Conservation (phyloP, 2,113 vertebrate genomes). For the Phycodurus eques region DNA sequence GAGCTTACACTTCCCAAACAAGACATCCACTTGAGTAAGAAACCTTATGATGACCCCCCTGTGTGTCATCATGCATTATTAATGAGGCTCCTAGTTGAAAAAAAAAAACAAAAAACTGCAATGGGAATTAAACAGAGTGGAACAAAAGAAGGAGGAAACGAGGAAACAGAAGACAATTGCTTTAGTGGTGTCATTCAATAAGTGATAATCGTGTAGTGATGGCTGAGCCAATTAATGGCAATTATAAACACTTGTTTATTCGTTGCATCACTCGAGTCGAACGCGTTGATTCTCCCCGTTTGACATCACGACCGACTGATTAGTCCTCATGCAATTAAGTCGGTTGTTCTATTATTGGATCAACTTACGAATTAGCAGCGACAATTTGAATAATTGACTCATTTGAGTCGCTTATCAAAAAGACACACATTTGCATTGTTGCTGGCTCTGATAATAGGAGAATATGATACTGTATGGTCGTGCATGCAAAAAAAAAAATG, state of each 20-base stretch:
- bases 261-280: background rate
- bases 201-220: conserved; percentile 4
- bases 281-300: background rate
- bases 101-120: background rate
- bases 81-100: conserved; percentile 37
- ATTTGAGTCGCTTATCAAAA: conserved; percentile 1
- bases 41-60: conserved; percentile 49
- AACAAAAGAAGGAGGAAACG: background rate
- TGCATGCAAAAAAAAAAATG: background rate
- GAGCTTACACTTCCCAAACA: conserved; percentile 39
- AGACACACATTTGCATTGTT: background rate
- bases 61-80: conserved; percentile 50
- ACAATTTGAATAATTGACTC: conserved; percentile 7
- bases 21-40: conserved; percentile 27
- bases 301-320: background rate
- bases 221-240: background rate
- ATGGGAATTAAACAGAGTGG: background rate
- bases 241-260: conserved; percentile 7
- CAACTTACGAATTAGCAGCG: background rate
- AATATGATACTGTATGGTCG: background rate
- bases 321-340: conserved; percentile 7
- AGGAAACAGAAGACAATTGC: background rate
- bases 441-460: background rate
- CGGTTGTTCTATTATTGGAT: conserved; percentile 11
- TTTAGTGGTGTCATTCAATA: conserved; percentile 12